These are phyloP conservation scores for Arothron firmamentum DNA, from an alignment of 2,113 vertebrate genomes.

Conservation along the genomic window DNA sequence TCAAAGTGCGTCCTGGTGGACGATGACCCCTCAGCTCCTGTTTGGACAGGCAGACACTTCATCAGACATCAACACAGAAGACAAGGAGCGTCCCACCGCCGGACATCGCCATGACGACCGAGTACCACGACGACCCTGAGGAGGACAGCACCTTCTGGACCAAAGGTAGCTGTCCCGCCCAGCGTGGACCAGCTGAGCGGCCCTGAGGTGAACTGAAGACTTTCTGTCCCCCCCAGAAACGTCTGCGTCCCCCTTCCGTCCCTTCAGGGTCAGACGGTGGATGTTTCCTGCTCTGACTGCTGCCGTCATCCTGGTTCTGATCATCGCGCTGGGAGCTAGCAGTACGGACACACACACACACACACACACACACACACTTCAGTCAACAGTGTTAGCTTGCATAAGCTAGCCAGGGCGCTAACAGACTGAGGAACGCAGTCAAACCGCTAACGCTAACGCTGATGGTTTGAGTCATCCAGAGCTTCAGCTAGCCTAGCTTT, in stretches of 20 bases:
- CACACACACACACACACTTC: conserved; percentile 10
- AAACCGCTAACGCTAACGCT: no score
- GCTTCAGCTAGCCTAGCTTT: no score
- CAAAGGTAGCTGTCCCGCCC: conserved; percentile 33
- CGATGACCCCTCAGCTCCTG: conserved; percentile 31
- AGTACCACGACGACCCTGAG: conserved; percentile 41
- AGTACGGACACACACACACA: conserved; percentile 35
- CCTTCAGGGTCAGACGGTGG: conserved; percentile 42
- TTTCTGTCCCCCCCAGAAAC: conserved; percentile 20
- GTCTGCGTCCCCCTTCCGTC: neutral
- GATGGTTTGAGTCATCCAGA: no score
- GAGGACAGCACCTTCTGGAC: conserved; percentile 52
- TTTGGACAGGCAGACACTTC: conserved; percentile 6
- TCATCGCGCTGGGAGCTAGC: conserved; percentile 61
- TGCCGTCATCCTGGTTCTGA: conserved; percentile 47
- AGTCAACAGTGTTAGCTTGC: neutral
- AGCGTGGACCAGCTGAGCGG: no score
- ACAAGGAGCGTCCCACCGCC: neutral
- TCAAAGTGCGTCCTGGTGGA: conserved; percentile 30
- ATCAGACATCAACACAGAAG: neutral
- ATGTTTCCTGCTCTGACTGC: conserved; percentile 38
- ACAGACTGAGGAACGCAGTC: no score
- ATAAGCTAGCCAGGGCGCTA: no score
- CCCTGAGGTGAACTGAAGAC: no score
- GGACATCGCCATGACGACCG: conserved; percentile 44